Base-by-base conservation (phyloP, 2,888 invertebrate species). In the Cheilosia pagana region DNA sequence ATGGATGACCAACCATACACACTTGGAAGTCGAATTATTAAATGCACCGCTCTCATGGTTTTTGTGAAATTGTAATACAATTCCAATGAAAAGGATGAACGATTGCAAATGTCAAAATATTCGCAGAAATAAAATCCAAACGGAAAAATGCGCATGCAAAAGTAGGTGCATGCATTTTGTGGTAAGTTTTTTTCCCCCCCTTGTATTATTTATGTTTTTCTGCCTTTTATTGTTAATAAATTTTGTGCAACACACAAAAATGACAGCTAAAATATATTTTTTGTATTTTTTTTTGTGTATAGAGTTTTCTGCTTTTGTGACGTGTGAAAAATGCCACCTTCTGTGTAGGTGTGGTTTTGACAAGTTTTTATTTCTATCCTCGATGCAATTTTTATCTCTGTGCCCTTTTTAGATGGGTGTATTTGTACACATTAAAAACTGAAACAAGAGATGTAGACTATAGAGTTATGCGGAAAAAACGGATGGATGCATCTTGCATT, bases 51-150 rank as follows among this genome's bases (percentile, higher is more conserved):
- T 45, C 16, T 8, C 16, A 6, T 8, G 43, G 6, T n/a, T 16
- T 16, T 45, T n/a, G 7, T 43, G n/a, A 3, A 8, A 16, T n/a
- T 8, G 5, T 0, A n/a, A 45, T 16, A 45, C 16, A 45, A 43
- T 16, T 45, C 6, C 43, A 4, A n/a, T 45, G 43, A 45, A 16
- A 45, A 45, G 16, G 16, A 16, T 45, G 43, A 45, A 7, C 16
- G 43, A 45, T 45, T 45, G n/a, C 16, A 45, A 45, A 45, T 45
- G 43, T 45, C 43, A 45, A 45, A 45, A 45, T 45, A 45, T 16
- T 3, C 7, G 5, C 43, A 8, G 43, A 43, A n/a, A 45, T n/a
- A 16, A 45, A n/a, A 45, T n/a, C 8, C 16, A n/a, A 8, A 45
- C 43, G 16, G 43, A 16, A 35, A 35, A 35, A 35, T 35, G 35